Base-by-base conservation (phyloP, 2,113 vertebrate species). In the Epinephelus moara region DNA sequence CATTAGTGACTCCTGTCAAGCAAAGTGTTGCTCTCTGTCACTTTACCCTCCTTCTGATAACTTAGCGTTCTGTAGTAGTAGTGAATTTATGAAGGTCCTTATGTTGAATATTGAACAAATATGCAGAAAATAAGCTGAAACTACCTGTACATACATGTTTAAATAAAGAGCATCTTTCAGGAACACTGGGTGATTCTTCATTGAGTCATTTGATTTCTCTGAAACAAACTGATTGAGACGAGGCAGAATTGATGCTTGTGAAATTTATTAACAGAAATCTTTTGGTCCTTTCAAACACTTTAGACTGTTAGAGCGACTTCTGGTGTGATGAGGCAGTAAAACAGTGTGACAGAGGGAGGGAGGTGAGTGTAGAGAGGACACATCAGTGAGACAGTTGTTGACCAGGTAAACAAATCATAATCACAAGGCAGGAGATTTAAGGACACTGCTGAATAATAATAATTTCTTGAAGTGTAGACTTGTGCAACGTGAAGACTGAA, bases 241-340 rank as follows among this genome's bases (percentile, higher is more conserved):
- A 89, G 52, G 76, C 82, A 49, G 68, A 78, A 14, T 2, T 88
- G 87, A 96, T 97, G 96, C 97, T 98, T 96, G 97, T 97, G 96
- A 97, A 95, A 91, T 99, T 99, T 99, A 98, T 97, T 99, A 95
- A 97, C 93, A 74, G 78, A 95, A 96, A 96, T 95, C 87, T 47
- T 68, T 98, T 97, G 96, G 97, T 97, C 97, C 96, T 96, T 96
- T 97, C 94, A 96, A 96, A 96, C 95, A 96, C 94, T 50, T 86
- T 75, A 83, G 90, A 91, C 73, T 71, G 76, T 89, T 86, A 90
- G 80, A 87, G 76, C 53, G 52, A 81, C 70, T 61, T 87, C 52
- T 75, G 69, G 52, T 89, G 78, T 33, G 42, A 78, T 33, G 60
- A 66, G 75, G 80, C 45, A 80, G 63, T 71, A 70, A 69, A 84